Base-by-base conservation (phyloP, 2,888 invertebrate genomes). In the Octonoba sinensis region DNA sequence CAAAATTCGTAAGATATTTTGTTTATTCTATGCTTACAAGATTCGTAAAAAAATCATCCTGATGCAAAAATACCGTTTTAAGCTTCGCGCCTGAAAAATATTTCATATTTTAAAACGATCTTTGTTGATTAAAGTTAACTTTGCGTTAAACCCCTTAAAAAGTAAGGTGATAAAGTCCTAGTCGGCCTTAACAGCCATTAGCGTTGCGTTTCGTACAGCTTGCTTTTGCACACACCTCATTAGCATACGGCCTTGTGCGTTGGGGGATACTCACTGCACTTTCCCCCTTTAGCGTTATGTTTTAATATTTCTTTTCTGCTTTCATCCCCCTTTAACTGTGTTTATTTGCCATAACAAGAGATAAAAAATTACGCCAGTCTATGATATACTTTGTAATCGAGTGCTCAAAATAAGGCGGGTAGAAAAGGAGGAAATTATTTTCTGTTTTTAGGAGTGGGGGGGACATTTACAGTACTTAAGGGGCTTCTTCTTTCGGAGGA, bases 241-340 rank as follows among this genome's bases (percentile, higher is more conserved):
- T 82, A 82, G 65, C 81, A 82, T 82, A 82, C 74, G 81, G 64
- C 81, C 81, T 82, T 82, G 81, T 51, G 54, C 27, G 49, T 11
- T 20, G 47, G 24, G 54, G 59, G 20, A 44, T 64, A 12, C 47
- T 49, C 70, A 15, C 64, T 20, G 46, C 72, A 18, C 66, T 47
- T 13, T 18, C 27, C 46, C 66, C 59, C 76, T 27, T 15, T 47
- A 22, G 22, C 77, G 49, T 78, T 78, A 71, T 78, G 71, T 59
- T 78, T 70, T 59, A 57, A 71, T 71, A 69, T 54, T 57, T 20
- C 22, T 59, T 22, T 6, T 24, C 44, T 36, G n/a, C 64, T 20
- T 64, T 64, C 64, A 6, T 44, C 24, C 24, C 49, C 65, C 65
- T 47, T 47, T 27, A 57, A 56, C 59, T 18, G n/a, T 57, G 59